Evolutionary conservation across 2,797 vertebrate genomes (phyloP), one percentile per base, ranked within the genome.

Genomic region (Phataginus tricuspis): DNA sequence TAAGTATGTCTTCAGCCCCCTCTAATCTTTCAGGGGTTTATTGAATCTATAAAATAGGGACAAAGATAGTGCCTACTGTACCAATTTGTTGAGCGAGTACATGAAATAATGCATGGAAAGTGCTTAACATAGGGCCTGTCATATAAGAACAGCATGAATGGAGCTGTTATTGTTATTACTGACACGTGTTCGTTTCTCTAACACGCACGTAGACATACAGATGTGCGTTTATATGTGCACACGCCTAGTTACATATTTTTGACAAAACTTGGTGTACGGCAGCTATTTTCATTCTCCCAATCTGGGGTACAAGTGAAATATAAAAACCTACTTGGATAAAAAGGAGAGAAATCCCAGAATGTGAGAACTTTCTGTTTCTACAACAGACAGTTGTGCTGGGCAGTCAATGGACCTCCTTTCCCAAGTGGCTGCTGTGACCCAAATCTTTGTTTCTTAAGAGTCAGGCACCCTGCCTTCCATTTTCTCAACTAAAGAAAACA

Each of bases 401-500:
- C 79, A 97, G 77, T 82, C 90, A 82, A 4, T 64, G 51, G 64
- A 89, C 39, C 71, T 59, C 82, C 68, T 90, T 94, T 96, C 69
- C 92, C 74, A 91, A 96, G 89, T 78, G 51, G 75, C 92, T 91
- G 90, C 93, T 25, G 89, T 90, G 89, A 97, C 72, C 82, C 84
- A 90, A 90, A 94, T 87, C 45, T 25, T 55, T 37, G 89, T 97
- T 95, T 95, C 91, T 91, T 96, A 82, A 75, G 72, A 86, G 29
- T 71, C 75, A 92, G 86, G 92, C 86, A 57, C 93, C 79, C 95
- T 75, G 97, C 95, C 90, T 97, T 94, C 45, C 45, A 49, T 66
- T 96, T 97, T 98, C 97, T 96, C 85, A 93, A 78, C 91, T 96
- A 82, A 97, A 98, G 97, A 98, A 98, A 98, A 96, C 96, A 69